Evolutionary conservation across 2,113 vertebrate species (phyloP).

Genomic region (Elaphurus davidianus): DNA sequence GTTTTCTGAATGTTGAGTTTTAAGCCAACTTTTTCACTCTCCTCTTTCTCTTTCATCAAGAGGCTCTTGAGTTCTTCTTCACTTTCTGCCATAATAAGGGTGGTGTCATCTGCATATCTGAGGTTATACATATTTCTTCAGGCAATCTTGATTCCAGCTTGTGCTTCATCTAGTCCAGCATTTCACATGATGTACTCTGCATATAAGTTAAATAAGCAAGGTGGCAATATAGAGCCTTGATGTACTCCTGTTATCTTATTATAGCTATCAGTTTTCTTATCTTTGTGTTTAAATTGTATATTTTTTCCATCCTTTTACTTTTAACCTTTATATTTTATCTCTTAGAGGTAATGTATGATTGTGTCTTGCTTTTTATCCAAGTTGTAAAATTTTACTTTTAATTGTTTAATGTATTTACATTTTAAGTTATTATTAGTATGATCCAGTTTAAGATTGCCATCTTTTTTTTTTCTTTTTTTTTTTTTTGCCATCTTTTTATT

Average conservation of each 20-base stretch:
- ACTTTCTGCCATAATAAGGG: background rate
- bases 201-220: background rate
- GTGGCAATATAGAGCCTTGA: background rate
- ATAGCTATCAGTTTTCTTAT: background rate
- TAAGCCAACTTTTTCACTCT: background rate
- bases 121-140: background rate
- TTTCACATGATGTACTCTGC: background rate
- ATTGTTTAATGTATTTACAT: background rate
- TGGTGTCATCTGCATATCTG: background rate
- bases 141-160: background rate
- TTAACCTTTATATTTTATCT: background rate
- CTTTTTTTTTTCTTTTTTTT: too few species aligned
- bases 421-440: background rate
- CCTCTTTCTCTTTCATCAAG: background rate
- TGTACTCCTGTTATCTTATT: background rate
- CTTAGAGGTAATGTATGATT: background rate
- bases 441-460: background rate
- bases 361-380: background rate
- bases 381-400: background rate
- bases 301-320: constrained; percentile 18
- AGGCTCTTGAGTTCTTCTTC: background rate
- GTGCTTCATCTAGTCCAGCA: background rate
- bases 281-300: background rate
- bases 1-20: background rate
- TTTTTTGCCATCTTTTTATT: background rate